A percentile compares a stretch with the other conserved stretches of the same genome.
These are phyloP conservation scores for Donacobius atricapilla DNA, from an alignment of 2,113 vertebrate species.

Conservation along the genomic window DNA sequence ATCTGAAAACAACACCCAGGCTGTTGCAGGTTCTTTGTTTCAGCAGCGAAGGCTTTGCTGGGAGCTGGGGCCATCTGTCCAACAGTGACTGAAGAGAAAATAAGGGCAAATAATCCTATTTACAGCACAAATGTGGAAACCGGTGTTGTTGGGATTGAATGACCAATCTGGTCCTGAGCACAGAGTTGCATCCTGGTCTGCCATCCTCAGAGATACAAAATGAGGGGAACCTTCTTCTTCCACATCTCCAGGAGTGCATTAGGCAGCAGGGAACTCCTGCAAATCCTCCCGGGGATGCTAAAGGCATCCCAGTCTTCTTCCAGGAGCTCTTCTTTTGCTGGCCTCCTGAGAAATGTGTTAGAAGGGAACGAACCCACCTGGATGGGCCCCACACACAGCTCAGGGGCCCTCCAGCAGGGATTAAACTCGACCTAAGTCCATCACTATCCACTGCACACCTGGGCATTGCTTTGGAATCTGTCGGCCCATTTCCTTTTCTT, in stretches of 20 bases:
- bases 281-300: conserved; percentile 38
- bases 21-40: background rate
- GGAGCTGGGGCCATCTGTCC: background rate
- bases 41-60: background rate
- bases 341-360: conserved; percentile 8
- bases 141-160: background rate
- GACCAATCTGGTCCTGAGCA: background rate
- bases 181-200: background rate
- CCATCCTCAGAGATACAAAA: conserved; percentile 6
- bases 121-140: background rate
- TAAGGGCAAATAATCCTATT: background rate
- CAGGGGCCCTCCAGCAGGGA: background rate
- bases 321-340: conserved; percentile 31
- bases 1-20: background rate
- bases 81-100: background rate
- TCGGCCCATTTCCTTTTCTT: background rate
- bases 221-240: conserved; percentile 19
- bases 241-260: conserved; percentile 6
- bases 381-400: background rate
- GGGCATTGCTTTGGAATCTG: background rate
- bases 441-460: background rate
- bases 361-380: background rate
- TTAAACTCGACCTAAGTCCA: background rate
- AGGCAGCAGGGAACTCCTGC: conserved; percentile 30
- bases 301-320: conserved; percentile 37